Conservation (phyloP, 1,140 invertebrate genomes). For the Drosophila obscura region DNA sequence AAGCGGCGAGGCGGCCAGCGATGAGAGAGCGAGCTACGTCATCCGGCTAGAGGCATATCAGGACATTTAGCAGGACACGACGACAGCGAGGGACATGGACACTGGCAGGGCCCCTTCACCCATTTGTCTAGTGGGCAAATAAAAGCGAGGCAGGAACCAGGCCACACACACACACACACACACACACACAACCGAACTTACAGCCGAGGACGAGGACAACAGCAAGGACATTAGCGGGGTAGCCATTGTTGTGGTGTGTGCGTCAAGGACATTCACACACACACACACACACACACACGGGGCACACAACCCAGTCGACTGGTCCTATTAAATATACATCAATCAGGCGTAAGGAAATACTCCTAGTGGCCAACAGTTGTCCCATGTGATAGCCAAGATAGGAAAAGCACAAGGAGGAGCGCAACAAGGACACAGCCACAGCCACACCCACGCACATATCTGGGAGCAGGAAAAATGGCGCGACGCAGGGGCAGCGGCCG, state of each 20-base stretch:
- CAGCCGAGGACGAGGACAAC: neutral
- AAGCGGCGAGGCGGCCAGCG: constrained; percentile 3
- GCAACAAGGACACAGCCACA: constrained; percentile 26
- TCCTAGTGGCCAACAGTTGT: constrained; percentile 42
- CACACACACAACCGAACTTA: neutral
- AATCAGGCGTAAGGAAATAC: constrained; percentile 49
- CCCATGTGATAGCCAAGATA: constrained; percentile 16
- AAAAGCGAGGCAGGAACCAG: constrained; percentile 38
- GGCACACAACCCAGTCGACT: constrained; percentile 1
- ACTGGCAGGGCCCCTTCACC: constrained; percentile 30
- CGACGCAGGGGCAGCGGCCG: constrained; percentile 73
- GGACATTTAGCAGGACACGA: constrained; percentile 6
- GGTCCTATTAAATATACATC: constrained; percentile 61
- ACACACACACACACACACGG: constrained; percentile 6
- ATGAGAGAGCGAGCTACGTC: constrained; percentile 32
- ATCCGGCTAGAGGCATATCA: constrained; percentile 33
- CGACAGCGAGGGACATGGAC: constrained; percentile 1
- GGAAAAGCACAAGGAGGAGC: constrained; percentile 6
- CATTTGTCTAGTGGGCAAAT: constrained; percentile 43
- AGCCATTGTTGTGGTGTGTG: constrained; percentile 32
- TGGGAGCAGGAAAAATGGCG: constrained; percentile 50
- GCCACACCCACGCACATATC: neutral
- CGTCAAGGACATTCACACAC: constrained; percentile 45
- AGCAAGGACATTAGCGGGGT: constrained; percentile 33
- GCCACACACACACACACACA: constrained; percentile 27